Percentiles rank a stretch among this genome's conserved stretches.
These are phyloP conservation scores for Cryptoblepharus egeriae DNA, from an alignment of 2,797 vertebrate species.

Conservation along the genomic window DNA sequence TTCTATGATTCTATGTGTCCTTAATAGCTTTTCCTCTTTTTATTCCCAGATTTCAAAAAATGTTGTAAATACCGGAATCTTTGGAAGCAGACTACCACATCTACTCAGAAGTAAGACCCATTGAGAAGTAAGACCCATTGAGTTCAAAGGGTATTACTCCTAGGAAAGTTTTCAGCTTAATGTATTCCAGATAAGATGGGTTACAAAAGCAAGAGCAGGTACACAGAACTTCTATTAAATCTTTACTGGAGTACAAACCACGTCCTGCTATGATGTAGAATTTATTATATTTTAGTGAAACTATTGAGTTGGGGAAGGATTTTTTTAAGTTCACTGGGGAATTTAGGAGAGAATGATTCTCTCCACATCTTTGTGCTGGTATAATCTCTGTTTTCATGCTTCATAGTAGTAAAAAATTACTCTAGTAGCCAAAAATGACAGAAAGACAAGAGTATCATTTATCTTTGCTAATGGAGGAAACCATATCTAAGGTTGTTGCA, in stretches of 20 bases:
- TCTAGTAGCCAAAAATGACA: fast-evolving
- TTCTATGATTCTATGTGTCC: too few species aligned
- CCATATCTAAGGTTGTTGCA: neutral
- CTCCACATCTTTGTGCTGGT: neutral
- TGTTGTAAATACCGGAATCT: neutral
- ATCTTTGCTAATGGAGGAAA: neutral
- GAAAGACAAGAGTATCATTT: neutral
- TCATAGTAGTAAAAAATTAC: neutral
- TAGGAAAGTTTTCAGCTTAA: too few species aligned
- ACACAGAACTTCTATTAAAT: neutral
- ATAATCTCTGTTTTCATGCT: neutral
- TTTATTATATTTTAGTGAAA: neutral
- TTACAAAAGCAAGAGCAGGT: neutral
- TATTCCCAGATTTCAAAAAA: neutral
- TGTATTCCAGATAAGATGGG: too few species aligned
- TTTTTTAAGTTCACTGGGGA: neutral
- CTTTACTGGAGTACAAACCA: neutral
- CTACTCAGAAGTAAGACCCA: too few species aligned
- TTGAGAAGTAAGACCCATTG: too few species aligned
- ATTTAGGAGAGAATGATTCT: neutral
- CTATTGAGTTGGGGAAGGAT: neutral
- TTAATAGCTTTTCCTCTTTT: neutral
- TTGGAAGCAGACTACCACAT: neutral
- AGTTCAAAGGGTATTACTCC: too few species aligned
- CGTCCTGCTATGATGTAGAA: too few species aligned